Conservation (phyloP, 2,888 invertebrate species). For the Petrolisthes manimaculis region DNA sequence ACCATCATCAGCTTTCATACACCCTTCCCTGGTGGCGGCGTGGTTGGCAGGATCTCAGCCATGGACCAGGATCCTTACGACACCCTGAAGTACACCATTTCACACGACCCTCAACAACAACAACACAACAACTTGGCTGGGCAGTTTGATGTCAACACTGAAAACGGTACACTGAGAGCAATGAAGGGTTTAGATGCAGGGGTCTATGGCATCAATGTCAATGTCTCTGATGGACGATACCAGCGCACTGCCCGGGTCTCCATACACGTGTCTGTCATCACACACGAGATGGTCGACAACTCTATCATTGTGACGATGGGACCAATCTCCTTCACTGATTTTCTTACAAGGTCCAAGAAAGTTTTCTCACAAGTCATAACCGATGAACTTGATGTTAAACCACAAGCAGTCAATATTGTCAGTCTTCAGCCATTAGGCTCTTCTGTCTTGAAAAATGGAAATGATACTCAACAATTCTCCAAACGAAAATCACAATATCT, state of each 20-base stretch:
- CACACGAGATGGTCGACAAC: slow-evolving; percentile 87
- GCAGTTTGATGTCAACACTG: slow-evolving; percentile 81
- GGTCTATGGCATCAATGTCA: slow-evolving; percentile 78
- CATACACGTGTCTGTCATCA: slow-evolving; percentile 83
- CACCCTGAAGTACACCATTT: slow-evolving; percentile 80
- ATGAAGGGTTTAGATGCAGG: slow-evolving; percentile 87
- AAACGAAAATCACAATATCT: slow-evolving; percentile 48
- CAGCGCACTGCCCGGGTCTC: slow-evolving; percentile 75
- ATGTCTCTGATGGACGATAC: slow-evolving; percentile 74
- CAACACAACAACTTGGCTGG: no score
- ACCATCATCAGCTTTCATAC: slow-evolving; percentile 88
- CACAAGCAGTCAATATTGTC: slow-evolving; percentile 85
- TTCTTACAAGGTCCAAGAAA: slow-evolving; percentile 87
- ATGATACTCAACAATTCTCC: slow-evolving; percentile 19
- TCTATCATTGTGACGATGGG: slow-evolving; percentile 87
- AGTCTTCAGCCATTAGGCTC: slow-evolving; percentile 79
- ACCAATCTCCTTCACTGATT: slow-evolving; percentile 85
- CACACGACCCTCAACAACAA: slow-evolving; percentile 57
- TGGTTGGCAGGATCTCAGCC: slow-evolving; percentile 87
- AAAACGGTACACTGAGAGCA: slow-evolving; percentile 86
- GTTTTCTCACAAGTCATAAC: slow-evolving; percentile 85
- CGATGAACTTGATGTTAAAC: slow-evolving; percentile 81
- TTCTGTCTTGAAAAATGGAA: slow-evolving; percentile 43
- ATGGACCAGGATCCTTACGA: slow-evolving; percentile 95
- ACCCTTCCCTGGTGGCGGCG: slow-evolving; percentile 91